A percentile compares a stretch with the other conserved stretches of the same genome.
phyloP scores from a whole-genome alignment of 2,888 invertebrate species.

The Sarcophaga subvicina region DNA sequence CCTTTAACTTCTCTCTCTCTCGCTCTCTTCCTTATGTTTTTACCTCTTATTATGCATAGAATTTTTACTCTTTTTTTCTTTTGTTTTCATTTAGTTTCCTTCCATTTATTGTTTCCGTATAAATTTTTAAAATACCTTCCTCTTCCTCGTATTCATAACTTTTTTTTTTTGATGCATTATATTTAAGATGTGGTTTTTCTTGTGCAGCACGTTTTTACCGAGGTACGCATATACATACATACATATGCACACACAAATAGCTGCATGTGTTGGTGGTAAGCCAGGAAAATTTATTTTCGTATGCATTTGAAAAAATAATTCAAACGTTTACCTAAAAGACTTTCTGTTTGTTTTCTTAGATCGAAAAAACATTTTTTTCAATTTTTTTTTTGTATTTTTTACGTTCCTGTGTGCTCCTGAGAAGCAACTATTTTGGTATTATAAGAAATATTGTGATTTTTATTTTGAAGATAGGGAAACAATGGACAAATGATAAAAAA shows the following conservation, averaged over 20 bases:
- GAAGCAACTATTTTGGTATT: conserved; percentile 32
- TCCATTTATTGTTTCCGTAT: neutral
- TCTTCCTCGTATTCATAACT: neutral
- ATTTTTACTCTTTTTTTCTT: too few species aligned
- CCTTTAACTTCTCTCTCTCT: too few species aligned
- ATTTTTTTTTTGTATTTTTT: neutral
- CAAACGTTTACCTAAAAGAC: conserved; percentile 62
- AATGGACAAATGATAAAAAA: neutral
- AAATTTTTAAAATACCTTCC: conserved; percentile 35
- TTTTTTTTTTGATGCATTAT: conserved; percentile 29
- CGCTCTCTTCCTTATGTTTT: too few species aligned
- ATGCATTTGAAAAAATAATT: conserved; percentile 62
- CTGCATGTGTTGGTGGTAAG: conserved; percentile 48
- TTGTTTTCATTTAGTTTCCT: too few species aligned
- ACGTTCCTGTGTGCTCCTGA: neutral
- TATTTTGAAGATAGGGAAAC: conserved; percentile 5
- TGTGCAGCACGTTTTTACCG: conserved; percentile 7
- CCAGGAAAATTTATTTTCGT: conserved; percentile 57
- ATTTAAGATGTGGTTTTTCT: conserved; percentile 30
- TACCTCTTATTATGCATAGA: too few species aligned
- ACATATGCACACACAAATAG: neutral
- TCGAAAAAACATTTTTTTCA: neutral
- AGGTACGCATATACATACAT: neutral
- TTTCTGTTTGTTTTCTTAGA: conserved; percentile 35
- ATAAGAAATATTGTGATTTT: conserved; percentile 40